Evolutionary conservation across 2,113 vertebrate genomes (phyloP).

Genomic region (Pyxicephalus adspersus): DNA sequence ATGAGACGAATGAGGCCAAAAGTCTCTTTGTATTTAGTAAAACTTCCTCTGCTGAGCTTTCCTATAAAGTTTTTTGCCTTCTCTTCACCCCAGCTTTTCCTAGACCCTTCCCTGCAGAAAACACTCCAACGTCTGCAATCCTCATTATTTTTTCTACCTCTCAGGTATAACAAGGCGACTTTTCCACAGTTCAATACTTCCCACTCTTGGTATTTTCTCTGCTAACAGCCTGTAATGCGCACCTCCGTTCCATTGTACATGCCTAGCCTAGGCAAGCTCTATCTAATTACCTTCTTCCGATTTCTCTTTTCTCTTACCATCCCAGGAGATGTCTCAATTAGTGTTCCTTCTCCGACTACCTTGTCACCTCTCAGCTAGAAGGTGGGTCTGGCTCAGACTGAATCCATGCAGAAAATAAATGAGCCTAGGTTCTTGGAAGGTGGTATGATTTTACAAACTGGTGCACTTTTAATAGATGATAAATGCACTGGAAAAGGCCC

Average conservation of each 20-base stretch:
- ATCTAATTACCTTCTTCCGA: slow-evolving; percentile 78
- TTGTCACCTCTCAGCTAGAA: slow-evolving; percentile 76
- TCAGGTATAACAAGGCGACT: slow-evolving; percentile 34
- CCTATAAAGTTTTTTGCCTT: not conserved
- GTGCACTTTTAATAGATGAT: slow-evolving; percentile 82
- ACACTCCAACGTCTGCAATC: not conserved
- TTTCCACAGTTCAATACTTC: slow-evolving; percentile 58
- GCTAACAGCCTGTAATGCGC: slow-evolving; percentile 67
- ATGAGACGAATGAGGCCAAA: not conserved
- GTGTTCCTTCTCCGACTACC: slow-evolving; percentile 74
- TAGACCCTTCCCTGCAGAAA: not conserved
- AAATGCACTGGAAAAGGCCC: slow-evolving; percentile 76
- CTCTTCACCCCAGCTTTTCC: not conserved
- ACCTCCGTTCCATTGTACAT: slow-evolving; percentile 72
- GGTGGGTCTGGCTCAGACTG: slow-evolving; percentile 72
- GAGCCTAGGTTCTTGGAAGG: slow-evolving; percentile 75
- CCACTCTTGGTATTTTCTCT: slow-evolving; percentile 61
- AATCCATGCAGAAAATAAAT: slow-evolving; percentile 80
- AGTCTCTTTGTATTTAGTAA: not conserved
- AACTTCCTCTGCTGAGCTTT: not conserved
- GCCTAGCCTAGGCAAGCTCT: slow-evolving; percentile 71
- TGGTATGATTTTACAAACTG: slow-evolving; percentile 76
- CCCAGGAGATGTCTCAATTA: slow-evolving; percentile 82
- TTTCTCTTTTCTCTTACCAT: slow-evolving; percentile 60
- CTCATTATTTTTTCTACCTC: not conserved